Conservation (phyloP, 2,797 vertebrate genomes). For the Trachops cirrhosus region DNA sequence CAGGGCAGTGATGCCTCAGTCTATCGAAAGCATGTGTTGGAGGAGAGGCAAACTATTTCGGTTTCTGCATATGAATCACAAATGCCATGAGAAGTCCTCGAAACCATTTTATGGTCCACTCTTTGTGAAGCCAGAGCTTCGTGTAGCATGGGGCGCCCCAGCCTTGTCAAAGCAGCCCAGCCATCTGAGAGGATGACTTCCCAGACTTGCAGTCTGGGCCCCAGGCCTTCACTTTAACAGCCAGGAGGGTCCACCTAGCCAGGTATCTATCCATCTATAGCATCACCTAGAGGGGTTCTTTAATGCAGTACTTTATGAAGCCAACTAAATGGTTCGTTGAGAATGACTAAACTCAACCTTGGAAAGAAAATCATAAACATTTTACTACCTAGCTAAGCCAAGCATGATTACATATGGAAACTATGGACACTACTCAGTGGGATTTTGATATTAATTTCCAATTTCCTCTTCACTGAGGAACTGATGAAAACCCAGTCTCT, state of each 20-base stretch:
- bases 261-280: constrained; percentile 1
- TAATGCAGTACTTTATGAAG: constrained; percentile 58
- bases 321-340: constrained; percentile 73
- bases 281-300: constrained; percentile 47
- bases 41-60: neutral
- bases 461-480: constrained; percentile 68
- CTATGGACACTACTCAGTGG: constrained; percentile 71
- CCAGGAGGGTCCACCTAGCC: neutral
- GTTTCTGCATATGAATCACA: neutral
- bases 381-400: constrained; percentile 74
- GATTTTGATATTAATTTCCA: constrained; percentile 77
- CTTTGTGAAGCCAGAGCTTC: neutral
- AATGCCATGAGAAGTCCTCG: neutral
- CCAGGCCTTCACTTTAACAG: neutral
- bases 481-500: constrained; percentile 67
- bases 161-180: neutral
- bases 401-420: constrained; percentile 76
- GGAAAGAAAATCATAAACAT: constrained; percentile 78
- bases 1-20: neutral
- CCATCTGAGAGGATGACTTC: neutral
- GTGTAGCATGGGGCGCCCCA: rapidly evolving
- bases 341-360: constrained; percentile 74
- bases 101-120: neutral
- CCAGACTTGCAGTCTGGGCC: neutral
- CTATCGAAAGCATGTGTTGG: neutral